Evolutionary conservation across 2,113 vertebrate genomes (phyloP).

Genomic region (Numida meleagris): DNA sequence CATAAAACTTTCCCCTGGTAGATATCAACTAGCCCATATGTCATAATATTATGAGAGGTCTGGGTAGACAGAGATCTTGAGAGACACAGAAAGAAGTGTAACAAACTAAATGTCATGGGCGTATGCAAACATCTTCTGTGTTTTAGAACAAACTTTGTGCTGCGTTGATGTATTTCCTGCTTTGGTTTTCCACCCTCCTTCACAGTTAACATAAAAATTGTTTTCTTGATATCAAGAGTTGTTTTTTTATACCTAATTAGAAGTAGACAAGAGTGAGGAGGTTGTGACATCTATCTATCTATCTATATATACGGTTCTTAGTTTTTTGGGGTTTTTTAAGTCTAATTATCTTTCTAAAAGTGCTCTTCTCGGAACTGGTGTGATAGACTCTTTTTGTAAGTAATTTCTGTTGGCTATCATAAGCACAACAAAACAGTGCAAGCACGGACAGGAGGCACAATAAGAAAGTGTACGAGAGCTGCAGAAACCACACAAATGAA

Average conservation of each 20-base stretch:
- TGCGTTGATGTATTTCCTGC: not conserved
- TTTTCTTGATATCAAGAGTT: not conserved
- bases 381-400: not conserved
- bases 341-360: slow-evolving; percentile 14
- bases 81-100: not conserved
- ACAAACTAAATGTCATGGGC: not conserved
- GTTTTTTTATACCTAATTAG: not conserved
- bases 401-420: not conserved
- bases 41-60: not conserved
- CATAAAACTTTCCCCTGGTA: not conserved
- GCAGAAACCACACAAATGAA: not conserved
- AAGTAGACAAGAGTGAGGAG: not conserved
- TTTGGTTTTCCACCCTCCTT: not conserved
- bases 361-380: not conserved
- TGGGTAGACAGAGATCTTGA: not conserved
- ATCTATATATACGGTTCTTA: too few species aligned
- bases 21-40: not conserved
- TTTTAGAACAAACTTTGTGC: not conserved
- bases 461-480: not conserved
- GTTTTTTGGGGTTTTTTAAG: not conserved
- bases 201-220: not conserved
- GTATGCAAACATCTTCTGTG: not conserved
- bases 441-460: not conserved
- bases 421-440: not conserved
- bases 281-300: not conserved